Evolutionary conservation across 2,797 vertebrate genomes (phyloP).

Genomic region (Octomys mimax): DNA sequence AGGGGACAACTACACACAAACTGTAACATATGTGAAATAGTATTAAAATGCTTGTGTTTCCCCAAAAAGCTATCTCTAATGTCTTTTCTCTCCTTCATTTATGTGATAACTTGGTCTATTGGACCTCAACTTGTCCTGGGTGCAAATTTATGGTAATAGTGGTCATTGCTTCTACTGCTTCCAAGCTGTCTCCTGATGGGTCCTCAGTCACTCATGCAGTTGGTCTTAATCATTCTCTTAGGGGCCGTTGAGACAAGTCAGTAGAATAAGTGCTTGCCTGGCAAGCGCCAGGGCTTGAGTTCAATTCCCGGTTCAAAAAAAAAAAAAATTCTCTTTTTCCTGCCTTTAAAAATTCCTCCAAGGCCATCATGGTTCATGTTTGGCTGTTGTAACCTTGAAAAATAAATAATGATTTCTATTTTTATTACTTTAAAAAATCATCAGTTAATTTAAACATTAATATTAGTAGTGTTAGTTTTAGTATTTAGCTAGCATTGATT

Average conservation of each 20-base stretch:
- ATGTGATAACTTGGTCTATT: not conserved
- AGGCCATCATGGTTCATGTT: not conserved
- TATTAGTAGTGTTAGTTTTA: not conserved
- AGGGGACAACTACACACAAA: too few relatives aligned
- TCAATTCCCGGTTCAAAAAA: too few relatives aligned
- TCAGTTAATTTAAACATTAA: not conserved
- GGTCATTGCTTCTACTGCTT: not conserved
- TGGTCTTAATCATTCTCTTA: not conserved
- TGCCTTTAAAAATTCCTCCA: not conserved
- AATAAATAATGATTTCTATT: not conserved
- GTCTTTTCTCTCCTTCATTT: not conserved
- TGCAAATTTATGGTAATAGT: not conserved
- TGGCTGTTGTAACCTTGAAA: not conserved
- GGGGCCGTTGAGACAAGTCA: too few relatives aligned
- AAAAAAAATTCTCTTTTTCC: too few relatives aligned
- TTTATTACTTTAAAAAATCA: conserved; percentile 18
- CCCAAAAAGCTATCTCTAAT: not conserved
- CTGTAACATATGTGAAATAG: not conserved
- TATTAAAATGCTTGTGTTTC: not conserved
- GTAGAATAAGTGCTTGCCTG: too few relatives aligned
- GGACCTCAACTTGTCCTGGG: accelerated
- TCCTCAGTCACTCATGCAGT: too few relatives aligned
- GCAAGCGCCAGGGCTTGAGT: too few relatives aligned
- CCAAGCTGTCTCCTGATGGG: not conserved
- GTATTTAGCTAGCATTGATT: not conserved